Conservation (phyloP, 2,888 invertebrate genomes). For the Aquatica leii region DNA sequence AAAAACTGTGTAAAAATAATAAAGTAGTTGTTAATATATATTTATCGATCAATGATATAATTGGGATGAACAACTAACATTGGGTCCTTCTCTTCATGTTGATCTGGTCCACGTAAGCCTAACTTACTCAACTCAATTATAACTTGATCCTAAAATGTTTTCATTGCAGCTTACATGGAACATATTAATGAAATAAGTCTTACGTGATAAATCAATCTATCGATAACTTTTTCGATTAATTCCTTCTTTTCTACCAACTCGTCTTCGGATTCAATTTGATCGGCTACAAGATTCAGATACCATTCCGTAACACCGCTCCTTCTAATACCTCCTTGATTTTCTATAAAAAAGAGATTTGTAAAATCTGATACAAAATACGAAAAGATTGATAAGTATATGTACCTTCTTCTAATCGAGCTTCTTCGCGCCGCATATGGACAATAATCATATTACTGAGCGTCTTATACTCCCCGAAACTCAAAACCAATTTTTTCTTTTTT, state of each 20-base stretch:
- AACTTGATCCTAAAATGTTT: conserved; percentile 76
- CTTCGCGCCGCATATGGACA: conserved; percentile 86
- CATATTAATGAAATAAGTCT: no score
- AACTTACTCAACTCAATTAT: conserved; percentile 76
- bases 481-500: conserved; percentile 75
- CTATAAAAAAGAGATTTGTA: conserved; percentile 36
- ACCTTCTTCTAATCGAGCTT: conserved; percentile 74
- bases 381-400: conserved; percentile 27
- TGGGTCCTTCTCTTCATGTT: conserved; percentile 76
- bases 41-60: conserved; percentile 76
- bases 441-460: conserved; percentile 90
- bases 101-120: conserved; percentile 62
- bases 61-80: conserved; percentile 95
- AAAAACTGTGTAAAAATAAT: no score
- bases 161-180: conserved; percentile 25
- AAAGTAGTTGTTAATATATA: no score
- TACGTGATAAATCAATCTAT: conserved; percentile 86
- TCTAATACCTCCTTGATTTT: conserved; percentile 66
- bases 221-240: conserved; percentile 92
- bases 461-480: conserved; percentile 95
- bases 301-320: conserved; percentile 89
- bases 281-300: conserved; percentile 89
- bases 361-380: not conserved
- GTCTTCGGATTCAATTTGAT: conserved; percentile 89
- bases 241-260: conserved; percentile 89